Evolutionary conservation across 2,113 vertebrate species (phyloP), one percentile per base, ranked within the genome.

Genomic region (Toxostoma redivivum): DNA sequence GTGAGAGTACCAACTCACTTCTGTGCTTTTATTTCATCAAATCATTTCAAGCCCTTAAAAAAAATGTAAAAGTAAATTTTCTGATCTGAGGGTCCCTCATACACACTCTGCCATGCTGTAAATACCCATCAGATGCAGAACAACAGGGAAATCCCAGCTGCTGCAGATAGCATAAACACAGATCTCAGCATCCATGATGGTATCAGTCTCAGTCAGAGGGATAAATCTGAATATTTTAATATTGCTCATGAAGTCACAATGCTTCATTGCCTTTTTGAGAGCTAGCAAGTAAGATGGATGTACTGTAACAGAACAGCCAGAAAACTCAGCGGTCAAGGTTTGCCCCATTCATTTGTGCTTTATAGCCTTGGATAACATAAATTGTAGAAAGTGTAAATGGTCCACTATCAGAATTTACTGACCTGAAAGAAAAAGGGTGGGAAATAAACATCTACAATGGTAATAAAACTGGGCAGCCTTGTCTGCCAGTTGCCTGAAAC

Each of bases 211-310:
- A 79, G 35, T 76, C 64, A 71, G 28, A 61, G 30, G 45, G 62
- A 90, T 78, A 87, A 82, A 95, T 94, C 66, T 45, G 50, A 94
- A 86, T 92, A 94, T 95, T 96, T 81, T 81, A 91, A 96, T 92
- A 80, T 58, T 85, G 11, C 17, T 95, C 57, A 90, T 64, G 93
- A 79, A 88, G 65, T 86, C 73, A 64, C 65, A 81, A 88, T 65
- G 92, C 65, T 96, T 94, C 40, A 5, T 90, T 97, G 64, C 50
- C 50, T 88, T 92, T 73, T 57, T 86, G 71, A 96, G 69, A 95
- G 44, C 44, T 79, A 81, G n/a, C 19, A 83, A 88, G 62, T 91
- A 91, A 96, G 94, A 94, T 54, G 50, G 74, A 94, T 94, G 61
- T 38, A 60, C 53, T 88, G 23, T 33, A 91, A 95, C 50, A 87